Percentiles rank a stretch among this genome's conserved stretches.
Evolutionary conservation across 2,797 vertebrate genomes (phyloP).

Genomic region (Coregonus ussuriensis): DNA sequence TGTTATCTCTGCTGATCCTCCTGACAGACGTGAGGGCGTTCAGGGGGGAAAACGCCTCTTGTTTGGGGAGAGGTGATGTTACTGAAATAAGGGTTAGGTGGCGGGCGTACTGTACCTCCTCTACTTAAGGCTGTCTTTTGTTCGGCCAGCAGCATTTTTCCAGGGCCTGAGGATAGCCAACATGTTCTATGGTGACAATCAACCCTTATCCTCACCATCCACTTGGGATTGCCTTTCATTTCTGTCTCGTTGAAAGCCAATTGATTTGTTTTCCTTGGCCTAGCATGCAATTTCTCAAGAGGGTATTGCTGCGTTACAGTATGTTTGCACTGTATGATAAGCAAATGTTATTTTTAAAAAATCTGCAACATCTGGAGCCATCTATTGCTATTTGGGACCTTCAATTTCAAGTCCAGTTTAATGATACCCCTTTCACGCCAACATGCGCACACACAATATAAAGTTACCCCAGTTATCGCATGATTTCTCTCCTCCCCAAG

Average conservation of each 20-base stretch:
- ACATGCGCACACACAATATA: slow-evolving; percentile 2
- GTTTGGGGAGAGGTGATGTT: slow-evolving; percentile 48
- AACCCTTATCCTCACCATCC: slow-evolving; percentile 46
- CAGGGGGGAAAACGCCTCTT: slow-evolving; percentile 43
- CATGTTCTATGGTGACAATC: slow-evolving; percentile 53
- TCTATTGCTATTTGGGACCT: not conserved
- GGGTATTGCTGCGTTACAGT: slow-evolving; percentile 44
- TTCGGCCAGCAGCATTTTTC: slow-evolving; percentile 60
- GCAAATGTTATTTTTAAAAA: not conserved
- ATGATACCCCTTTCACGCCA: not conserved
- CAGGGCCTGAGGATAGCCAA: slow-evolving; percentile 32
- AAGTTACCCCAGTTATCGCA: not conserved
- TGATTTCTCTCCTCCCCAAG: not conserved
- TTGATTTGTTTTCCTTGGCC: slow-evolving; percentile 49
- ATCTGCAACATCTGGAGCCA: not conserved
- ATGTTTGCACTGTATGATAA: slow-evolving; percentile 20
- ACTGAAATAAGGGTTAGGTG: slow-evolving; percentile 35
- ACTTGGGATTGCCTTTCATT: slow-evolving; percentile 16
- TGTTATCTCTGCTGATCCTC: slow-evolving; percentile 47
- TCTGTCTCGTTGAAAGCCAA: slow-evolving; percentile 1
- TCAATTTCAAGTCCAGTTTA: not conserved
- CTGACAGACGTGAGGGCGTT: slow-evolving; percentile 6
- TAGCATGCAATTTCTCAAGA: slow-evolving; percentile 57
- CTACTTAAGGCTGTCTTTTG: slow-evolving; percentile 45
- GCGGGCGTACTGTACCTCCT: slow-evolving; percentile 19